Evolutionary conservation across 1,140 invertebrate genomes (phyloP), one percentile per base, ranked within the genome.

Genomic region (Streblospio benedicti): DNA sequence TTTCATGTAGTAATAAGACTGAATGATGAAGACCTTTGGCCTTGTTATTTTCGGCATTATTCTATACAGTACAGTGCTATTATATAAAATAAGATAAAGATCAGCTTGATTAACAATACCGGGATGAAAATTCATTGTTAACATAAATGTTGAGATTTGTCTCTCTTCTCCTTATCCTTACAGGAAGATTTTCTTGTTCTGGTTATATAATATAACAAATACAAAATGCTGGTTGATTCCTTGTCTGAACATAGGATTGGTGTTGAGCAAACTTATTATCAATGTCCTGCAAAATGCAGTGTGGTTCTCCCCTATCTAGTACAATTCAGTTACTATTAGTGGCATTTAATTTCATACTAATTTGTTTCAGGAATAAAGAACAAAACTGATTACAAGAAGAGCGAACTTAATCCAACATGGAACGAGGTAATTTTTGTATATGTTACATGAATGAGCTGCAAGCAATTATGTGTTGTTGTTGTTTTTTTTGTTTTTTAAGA

Each of bases 341-440:
- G n/a, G 23, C 31, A 4, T 58, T 38, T 25, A 25, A 60, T 49
- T 23, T 53, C 53, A n/a, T n/a, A 18, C 0, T 27, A 55, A 64
- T 52, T 53, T 49, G 63, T 69, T 64, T 47, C 67, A 76, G 77
- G 76, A 56, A 59, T 67, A 45, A 71, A 70, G 54, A 73, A 75
- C 59, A 72, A 76, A 57, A 76, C 73, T 4, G 58, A 69, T 59
- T 69, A 70, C 16, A 64, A 63, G 18, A 73, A 74, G 51, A 67
- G 65, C 16, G 67, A 72, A 44, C 41, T 71, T 28, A 71, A 74
- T 60, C 75, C 75, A 47, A 57, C 44, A 9, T 76, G 75, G 75
- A 70, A 74, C 62, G 66, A 76, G 69, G 74, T 75, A 61, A 66
- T 55, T 57, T 28, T 52, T 33, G 30, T 20, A 9, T 30, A 47